phyloP scores from a whole-genome alignment of 2,888 invertebrate genomes.

The Chloromyia formosa region DNA sequence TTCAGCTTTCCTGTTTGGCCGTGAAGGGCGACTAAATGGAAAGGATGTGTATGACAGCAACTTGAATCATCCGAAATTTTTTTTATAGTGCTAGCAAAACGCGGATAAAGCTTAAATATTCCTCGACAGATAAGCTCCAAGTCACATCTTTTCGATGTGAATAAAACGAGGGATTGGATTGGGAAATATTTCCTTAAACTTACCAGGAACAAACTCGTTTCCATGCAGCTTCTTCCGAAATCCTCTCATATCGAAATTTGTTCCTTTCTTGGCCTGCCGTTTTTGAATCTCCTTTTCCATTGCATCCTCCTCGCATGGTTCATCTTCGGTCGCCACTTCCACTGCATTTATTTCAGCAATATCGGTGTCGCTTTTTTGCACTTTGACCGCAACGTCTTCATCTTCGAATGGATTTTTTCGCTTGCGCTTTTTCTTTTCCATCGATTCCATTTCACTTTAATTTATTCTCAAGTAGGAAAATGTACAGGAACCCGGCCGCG shows the following conservation, averaged over 20 bases:
- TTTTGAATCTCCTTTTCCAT: not conserved
- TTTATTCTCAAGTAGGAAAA: not conserved
- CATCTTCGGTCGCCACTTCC: not conserved
- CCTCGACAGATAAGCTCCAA: no score
- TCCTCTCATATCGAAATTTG: conserved; percentile 68
- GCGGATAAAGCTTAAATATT: no score
- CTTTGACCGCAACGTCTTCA: conserved; percentile 54
- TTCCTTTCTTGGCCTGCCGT: not conserved
- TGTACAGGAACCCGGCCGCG: not conserved
- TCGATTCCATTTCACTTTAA: not conserved
- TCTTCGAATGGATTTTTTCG: conserved; percentile 62
- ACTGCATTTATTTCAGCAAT: not conserved
- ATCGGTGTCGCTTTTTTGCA: conserved; percentile 8
- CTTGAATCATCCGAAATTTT: no score
- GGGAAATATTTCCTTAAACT: conserved; percentile 48
- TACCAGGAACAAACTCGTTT: conserved; percentile 69
- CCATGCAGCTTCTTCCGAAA: conserved; percentile 69
- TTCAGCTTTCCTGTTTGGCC: no score
- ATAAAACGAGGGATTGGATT: no score
- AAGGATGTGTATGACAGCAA: no score
- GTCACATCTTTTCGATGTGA: no score
- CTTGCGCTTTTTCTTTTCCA: conserved; percentile 33
- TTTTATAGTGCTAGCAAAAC: no score
- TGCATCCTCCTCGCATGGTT: not conserved
- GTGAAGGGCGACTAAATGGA: no score